These are phyloP conservation scores for Meloe dianella DNA, from an alignment of 2,888 invertebrate species.

Conservation along the genomic window DNA sequence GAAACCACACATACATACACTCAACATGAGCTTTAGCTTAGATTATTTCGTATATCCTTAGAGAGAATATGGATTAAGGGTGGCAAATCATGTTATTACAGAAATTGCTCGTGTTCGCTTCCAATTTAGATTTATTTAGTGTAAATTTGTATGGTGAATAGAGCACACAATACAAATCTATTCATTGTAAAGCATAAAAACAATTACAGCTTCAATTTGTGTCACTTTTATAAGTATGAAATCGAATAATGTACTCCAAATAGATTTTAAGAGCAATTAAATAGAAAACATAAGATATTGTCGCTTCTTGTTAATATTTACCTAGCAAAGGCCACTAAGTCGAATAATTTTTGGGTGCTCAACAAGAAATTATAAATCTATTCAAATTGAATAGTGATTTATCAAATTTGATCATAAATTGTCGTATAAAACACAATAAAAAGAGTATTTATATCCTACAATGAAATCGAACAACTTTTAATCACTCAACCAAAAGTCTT, in stretches of 20 bases:
- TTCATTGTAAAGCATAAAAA: background rate
- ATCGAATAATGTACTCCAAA: background rate
- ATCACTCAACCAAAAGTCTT: too few relatives aligned
- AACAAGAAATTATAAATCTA: too few relatives aligned
- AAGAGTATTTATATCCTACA: too few relatives aligned
- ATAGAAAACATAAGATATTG: background rate
- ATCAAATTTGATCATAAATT: too few relatives aligned
- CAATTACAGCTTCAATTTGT: background rate
- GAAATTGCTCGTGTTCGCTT: conserved; percentile 2
- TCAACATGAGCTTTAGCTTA: background rate
- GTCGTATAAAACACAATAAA: too few relatives aligned
- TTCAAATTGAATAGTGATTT: too few relatives aligned
- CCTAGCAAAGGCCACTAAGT: too few relatives aligned
- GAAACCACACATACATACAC: background rate
- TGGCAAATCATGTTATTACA: conserved; percentile 12
- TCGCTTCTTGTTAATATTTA: background rate
- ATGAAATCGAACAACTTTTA: too few relatives aligned
- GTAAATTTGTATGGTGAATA: background rate
- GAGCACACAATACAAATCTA: too few relatives aligned
- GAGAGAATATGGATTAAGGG: conserved; percentile 6
- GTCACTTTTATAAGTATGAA: background rate
- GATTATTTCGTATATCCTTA: conserved; percentile 7
- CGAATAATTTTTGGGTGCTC: too few relatives aligned
- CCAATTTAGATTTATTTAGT: conserved; percentile 1
- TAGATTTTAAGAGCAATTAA: background rate